phyloP scores from a whole-genome alignment of 2,113 vertebrate genomes.

The Bubo blakistoni region DNA sequence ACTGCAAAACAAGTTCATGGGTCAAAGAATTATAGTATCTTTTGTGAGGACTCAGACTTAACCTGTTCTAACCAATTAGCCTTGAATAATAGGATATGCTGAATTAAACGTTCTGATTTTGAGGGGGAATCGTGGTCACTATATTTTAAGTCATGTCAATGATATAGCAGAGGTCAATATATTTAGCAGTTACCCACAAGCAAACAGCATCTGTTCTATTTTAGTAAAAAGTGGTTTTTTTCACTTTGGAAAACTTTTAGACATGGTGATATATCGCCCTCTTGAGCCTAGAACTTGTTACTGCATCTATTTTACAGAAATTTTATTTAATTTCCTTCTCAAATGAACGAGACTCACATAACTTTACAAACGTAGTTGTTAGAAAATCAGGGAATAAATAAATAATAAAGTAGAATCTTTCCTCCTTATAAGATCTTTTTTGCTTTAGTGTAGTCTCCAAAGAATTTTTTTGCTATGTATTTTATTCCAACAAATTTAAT shows the following conservation, averaged over 20 bases:
- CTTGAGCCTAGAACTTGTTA: constrained; percentile 36
- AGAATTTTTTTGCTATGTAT: background rate
- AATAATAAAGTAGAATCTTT: background rate
- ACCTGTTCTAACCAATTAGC: constrained; percentile 19
- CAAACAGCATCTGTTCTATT: background rate
- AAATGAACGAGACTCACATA: background rate
- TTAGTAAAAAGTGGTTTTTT: background rate
- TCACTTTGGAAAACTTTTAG: background rate
- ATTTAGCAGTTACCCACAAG: background rate
- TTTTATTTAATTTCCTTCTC: background rate
- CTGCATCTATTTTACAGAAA: background rate
- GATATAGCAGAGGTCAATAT: constrained; percentile 30
- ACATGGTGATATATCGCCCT: constrained; percentile 45
- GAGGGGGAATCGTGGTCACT: background rate
- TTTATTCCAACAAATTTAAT: background rate
- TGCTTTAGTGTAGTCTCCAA: background rate
- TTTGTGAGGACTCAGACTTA: background rate
- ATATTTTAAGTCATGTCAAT: background rate
- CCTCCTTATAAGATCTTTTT: background rate
- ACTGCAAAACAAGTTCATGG: constrained; percentile 19
- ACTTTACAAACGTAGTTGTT: background rate
- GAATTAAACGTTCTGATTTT: background rate
- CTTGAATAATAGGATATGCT: background rate
- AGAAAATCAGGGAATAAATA: background rate
- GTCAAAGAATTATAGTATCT: constrained; percentile 20